Evolutionary conservation across 2,113 vertebrate genomes (phyloP), one percentile per base, ranked within the genome.

Genomic region (Cathartes aura): DNA sequence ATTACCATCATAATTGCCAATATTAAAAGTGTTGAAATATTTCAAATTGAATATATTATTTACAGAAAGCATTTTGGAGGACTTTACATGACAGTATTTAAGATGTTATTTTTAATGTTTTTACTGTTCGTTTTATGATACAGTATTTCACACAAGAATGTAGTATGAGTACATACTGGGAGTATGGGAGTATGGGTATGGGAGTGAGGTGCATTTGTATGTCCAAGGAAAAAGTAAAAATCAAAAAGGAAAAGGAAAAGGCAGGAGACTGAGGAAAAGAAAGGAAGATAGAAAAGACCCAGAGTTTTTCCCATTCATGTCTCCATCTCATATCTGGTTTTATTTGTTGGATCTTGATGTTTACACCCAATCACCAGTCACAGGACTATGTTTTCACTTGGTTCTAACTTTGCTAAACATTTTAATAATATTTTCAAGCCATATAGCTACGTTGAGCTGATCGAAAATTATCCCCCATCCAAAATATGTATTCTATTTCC

Each of bases 281-380:
- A 15, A 38, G 7, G 12, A 47, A n/a, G 5, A 52, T 0, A 34
- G 9, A 34, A 91, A 78, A 17, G 22, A 1, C 1, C 1, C 6
- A 53, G 2, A 50, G 11, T 8, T 62, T 59, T 72, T 26, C 29
- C 15, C n/a, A 52, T 64, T 81, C 30, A 32, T 21, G 8, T 47
- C 15, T 88, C 18, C 24, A 2, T 32, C 45, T 83, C 8, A 4
- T 7, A 68, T 20, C 2, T 62, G 16, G 0, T 56, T 89, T 73
- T 48, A 36, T 62, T 50, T 50, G 8, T 29, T 87, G 11, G 2
- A 38, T 66, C 55, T 74, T 87, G 45, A 66, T 27, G 55, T 66
- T 82, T 71, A 76, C 2, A 64, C 4, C 3, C 0, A 60, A 64
- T 36, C 22, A 83, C 11, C 12, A 66, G 14, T 40, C 73, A 48